A percentile compares a stretch with the other conserved stretches of the same genome.
Evolutionary conservation across 2,888 invertebrate genomes (phyloP).

Genomic region (Ditylenchus weischeri): DNA sequence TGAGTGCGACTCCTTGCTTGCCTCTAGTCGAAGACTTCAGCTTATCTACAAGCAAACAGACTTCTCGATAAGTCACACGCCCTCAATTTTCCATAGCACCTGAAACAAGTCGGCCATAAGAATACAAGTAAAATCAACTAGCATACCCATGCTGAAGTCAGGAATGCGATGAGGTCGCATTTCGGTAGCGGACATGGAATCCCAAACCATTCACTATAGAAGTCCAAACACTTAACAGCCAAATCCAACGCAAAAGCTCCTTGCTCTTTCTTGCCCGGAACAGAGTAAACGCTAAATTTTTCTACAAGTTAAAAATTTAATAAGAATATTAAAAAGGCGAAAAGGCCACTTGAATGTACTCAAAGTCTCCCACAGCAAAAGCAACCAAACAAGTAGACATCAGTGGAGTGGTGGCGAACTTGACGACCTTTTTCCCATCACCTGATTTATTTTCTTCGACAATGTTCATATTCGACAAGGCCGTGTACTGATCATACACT

Average conservation of each 20-base stretch:
- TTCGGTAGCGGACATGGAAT: constrained; percentile 92
- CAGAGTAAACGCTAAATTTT: constrained; percentile 68
- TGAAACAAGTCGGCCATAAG: too few species aligned
- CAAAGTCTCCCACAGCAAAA: constrained; percentile 88
- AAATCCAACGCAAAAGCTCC: constrained; percentile 87
- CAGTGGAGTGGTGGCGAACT: constrained; percentile 79
- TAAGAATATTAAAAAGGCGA: constrained; percentile 54
- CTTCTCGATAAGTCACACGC: constrained; percentile 75
- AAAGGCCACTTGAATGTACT: constrained; percentile 72
- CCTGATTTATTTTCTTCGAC: constrained; percentile 29
- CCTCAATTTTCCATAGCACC: constrained; percentile 76
- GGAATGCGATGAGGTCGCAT: constrained; percentile 93
- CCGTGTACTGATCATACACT: constrained; percentile 77
- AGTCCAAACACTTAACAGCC: constrained; percentile 82
- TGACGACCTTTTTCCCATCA: constrained; percentile 64
- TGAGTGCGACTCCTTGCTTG: constrained; percentile 77
- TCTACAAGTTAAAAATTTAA: constrained; percentile 66
- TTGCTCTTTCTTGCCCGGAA: constrained; percentile 82
- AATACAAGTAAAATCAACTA: background rate
- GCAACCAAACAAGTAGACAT: constrained; percentile 95
- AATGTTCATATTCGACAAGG: constrained; percentile 81
- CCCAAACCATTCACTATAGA: constrained; percentile 88
- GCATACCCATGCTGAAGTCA: constrained; percentile 59
- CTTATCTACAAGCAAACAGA: constrained; percentile 70
- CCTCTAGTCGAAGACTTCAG: constrained; percentile 75